These are phyloP conservation scores for Sarcophaga peregrina DNA, from an alignment of 1,140 invertebrate species.

Conservation along the genomic window DNA sequence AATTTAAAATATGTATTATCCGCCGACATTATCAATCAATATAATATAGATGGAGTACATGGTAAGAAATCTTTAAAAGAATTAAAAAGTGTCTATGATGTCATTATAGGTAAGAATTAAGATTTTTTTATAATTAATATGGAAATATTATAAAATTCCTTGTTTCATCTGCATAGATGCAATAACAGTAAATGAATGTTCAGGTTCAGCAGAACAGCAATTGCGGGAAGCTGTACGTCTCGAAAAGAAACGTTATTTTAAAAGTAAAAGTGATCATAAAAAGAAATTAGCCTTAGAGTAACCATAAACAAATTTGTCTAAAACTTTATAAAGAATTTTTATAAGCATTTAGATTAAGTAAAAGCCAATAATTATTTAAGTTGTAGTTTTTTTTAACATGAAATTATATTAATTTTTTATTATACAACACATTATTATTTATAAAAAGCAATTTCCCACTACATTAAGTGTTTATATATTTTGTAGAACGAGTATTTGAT, in stretches of 20 bases:
- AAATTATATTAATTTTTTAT: no score
- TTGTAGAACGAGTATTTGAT: no score
- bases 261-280: not conserved
- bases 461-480: no score
- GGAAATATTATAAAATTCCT: not conserved
- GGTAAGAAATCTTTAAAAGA: not conserved
- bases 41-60: not conserved
- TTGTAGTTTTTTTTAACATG: no score
- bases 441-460: no score
- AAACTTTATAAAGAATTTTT: no score
- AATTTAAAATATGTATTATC: slow-evolving; percentile 11
- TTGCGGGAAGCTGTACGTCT: not conserved
- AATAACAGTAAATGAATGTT: not conserved
- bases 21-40: not conserved
- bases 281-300: no score
- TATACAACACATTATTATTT: no score
- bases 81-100: not conserved
- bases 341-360: no score
- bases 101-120: not conserved
- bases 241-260: not conserved
- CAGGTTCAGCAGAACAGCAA: not conserved
- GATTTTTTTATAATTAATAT: not conserved
- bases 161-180: not conserved
- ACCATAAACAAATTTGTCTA: no score
- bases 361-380: no score